Base-by-base conservation (phyloP, 2,797 vertebrate species). In the Tarsius wallacei region DNA sequence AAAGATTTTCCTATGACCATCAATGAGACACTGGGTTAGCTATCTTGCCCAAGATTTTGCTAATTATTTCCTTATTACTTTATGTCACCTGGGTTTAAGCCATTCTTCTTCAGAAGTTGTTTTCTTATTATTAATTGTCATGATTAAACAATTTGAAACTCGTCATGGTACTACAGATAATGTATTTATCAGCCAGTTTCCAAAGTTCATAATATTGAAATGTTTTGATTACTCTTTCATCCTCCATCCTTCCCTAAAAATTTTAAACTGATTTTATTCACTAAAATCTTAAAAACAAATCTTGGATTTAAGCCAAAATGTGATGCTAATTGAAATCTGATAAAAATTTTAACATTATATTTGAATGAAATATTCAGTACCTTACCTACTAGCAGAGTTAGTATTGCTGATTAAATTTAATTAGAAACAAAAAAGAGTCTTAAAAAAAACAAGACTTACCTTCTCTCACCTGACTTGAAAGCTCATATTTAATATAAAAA, bases 321-420 rank as follows among this genome's bases (percentile, higher is more conserved):
- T 93, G 59, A n/a, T 77, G 28, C 31, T 92, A 78, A 68, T 73
- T 93, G 31, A 97, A 96, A 93, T 28, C 3, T 59, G 49, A 36
- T 91, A 16, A 95, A 95, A 90, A 57, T 86, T 96, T 96, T 19
- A 94, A 28, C 55, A 55, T 73, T 85, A 68, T 87, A 64, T 95
- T 73, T 92, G 12, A 85, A 95, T 91, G 53, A 93, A 93, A 91
- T 95, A 96, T 96, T 86, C 64, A 93, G 94, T 94, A 93, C 66
- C 91, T 97, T 94, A 89, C 71, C 71, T 92, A 87, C 26, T 33
- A 70, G 42, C 53, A 36, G 17, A 88, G 47, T 71, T 14, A 87
- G 6, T 87, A 91, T 59, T 90, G 19, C 64, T 85, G 71, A 87
- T 22, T 90, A 64, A 87, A 85, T 81, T 96, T 91, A 57, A 87